These are phyloP conservation scores for Choreutis nemorana DNA, from an alignment of 2,888 invertebrate species.

Conservation along the genomic window DNA sequence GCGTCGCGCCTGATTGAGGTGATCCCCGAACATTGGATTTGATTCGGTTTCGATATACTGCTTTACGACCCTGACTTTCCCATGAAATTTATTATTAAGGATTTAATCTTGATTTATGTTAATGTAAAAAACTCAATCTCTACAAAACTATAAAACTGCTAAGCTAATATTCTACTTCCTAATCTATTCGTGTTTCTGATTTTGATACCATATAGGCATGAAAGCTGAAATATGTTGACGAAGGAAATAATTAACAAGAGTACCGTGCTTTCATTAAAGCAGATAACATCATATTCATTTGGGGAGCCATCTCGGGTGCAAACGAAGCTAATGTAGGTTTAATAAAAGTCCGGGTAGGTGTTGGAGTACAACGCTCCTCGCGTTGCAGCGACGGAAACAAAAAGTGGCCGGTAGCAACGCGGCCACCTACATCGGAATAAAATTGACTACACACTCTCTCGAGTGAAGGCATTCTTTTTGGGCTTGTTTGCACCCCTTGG, in stretches of 20 bases:
- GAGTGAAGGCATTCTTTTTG: conserved; percentile 61
- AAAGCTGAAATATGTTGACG: too few relatives aligned
- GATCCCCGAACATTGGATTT: conserved; percentile 53
- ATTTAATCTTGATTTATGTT: too few relatives aligned
- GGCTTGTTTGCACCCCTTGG: conserved; percentile 23
- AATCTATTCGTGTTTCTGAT: too few relatives aligned
- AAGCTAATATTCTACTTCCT: too few relatives aligned
- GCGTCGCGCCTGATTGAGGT: conserved; percentile 62
- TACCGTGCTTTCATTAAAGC: too few relatives aligned
- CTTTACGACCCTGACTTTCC: too few relatives aligned
- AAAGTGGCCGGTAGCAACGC: conserved; percentile 61
- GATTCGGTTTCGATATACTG: conserved; percentile 45
- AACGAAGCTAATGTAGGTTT: conserved; percentile 34
- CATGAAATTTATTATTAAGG: too few relatives aligned
- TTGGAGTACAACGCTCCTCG: conserved; percentile 60
- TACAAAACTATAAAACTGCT: too few relatives aligned
- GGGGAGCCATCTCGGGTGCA: conserved; percentile 15
- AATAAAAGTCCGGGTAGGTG: conserved; percentile 60
- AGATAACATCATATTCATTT: too few relatives aligned
- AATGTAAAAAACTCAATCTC: too few relatives aligned
- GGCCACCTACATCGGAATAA: conserved; percentile 66
- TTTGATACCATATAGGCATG: too few relatives aligned
- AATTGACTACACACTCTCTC: conserved; percentile 67
- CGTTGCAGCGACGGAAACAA: conserved; percentile 62
- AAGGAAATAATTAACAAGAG: too few relatives aligned